Evolutionary conservation across 2,113 vertebrate genomes (phyloP), one percentile per base, ranked within the genome.

Genomic region (Sebastes schlegelii): DNA sequence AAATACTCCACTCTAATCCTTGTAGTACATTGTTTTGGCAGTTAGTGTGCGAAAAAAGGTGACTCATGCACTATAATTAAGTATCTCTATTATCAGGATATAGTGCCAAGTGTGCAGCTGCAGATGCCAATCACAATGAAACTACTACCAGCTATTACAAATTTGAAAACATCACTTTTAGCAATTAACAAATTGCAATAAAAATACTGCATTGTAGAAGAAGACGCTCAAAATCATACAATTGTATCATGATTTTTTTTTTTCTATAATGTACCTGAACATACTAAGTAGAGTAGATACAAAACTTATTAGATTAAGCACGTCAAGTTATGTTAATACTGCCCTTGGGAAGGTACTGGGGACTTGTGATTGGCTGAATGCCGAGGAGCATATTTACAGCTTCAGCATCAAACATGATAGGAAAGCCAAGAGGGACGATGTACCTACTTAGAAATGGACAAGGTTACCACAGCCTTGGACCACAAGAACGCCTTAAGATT

Each of bases 381-480:
- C 55, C 14, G 5, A 34, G n/a, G 26, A 49, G n/a, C 43, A 64
- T 4, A 21, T 55, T 40, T 49, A 8, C 21, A 55, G 48, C 10
- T 63, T 65, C 10, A 51, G 55, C 10, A 68, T 81, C 19, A 34
- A 84, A 71, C 23, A 74, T 58, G 21, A 10, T 51, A 10, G 45
- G 42, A 52, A 80, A 81, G 45, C 5, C 40, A 52, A 57, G 8
- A 48, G 23, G 57, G 49, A 77, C 49, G 55, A 49, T 83, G 48
- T 49, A 77, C 12, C 64, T 55, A 45, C 49, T 79, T 66, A 49
- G 14, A 69, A 73, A 79, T 68, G 67, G n/a, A 58, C 43, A 63
- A n/a, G 21, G 48, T 71, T 82, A 58, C 26, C 54, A 63, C 14
- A 71, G 62, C 46, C 46, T 40, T 43, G 40, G 23, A 77, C 51